Evolutionary conservation across 2,888 invertebrate species (phyloP), one percentile per base, ranked within the genome.

Genomic region (Germaria angustata): DNA sequence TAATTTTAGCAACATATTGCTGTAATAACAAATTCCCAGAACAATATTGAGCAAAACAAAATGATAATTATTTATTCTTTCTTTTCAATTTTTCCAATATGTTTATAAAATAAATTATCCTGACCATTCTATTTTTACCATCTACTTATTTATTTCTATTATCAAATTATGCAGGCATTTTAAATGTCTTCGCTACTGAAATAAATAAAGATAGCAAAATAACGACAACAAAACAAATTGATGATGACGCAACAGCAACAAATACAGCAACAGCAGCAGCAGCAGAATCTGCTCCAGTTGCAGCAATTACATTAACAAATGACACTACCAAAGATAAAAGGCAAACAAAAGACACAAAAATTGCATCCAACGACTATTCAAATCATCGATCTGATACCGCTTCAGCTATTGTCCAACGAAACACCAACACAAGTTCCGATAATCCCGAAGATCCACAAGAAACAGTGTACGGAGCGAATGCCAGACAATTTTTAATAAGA

Each of bases 371-470:
- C 36, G 76, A 88, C 7, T 90, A 89, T 87, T 87, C 90, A 32
- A 90, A 90, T 85, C 90, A 90, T 84, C 88, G 90, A 61, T 87
- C 86, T 39, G 88, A 87, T 49, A 81, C 86, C 0, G 68, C 73
- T 7, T 81, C 78, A 11, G 80, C 81, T 41, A 63, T 36, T 80
- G 88, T 59, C 85, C 84, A 82, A 46, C 59, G 71, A 71, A 63
- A 72, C 71, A 57, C 80, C 4, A 80, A 80, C 32, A 65, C 72
- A 46, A 79, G 78, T 75, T 75, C 79, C 57, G 90, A 90, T 84
- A 90, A 90, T 86, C 90, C 89, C 49, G 90, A 90, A 86, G 88
- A 88, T 75, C 89, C 89, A 8, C 89, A 90, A 84, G 91, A 90
- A 85, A 90, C 89, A 0, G 89, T 90, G 68, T 91, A 90, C 72